Conservation (phyloP, 2,888 invertebrate species). For the Eurois occulta region DNA sequence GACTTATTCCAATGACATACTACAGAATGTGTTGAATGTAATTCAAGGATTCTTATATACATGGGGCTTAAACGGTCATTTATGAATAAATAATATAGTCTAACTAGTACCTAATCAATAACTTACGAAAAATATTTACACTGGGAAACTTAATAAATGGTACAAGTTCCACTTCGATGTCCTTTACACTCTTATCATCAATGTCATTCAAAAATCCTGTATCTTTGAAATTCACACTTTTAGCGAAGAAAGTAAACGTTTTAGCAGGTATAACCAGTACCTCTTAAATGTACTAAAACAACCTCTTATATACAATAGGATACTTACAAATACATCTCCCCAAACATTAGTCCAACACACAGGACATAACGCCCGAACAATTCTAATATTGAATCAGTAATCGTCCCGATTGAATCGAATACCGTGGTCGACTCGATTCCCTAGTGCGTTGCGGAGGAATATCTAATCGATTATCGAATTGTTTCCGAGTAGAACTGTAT, state of each 20-base stretch:
- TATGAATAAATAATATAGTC: background rate
- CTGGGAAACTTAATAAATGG: background rate
- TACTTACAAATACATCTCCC: constrained; percentile 5
- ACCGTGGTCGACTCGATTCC: constrained; percentile 54
- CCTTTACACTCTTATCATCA: background rate
- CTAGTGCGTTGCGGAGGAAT: constrained; percentile 57
- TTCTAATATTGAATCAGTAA: constrained; percentile 65
- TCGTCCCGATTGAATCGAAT: constrained; percentile 65
- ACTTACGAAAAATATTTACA: too few species aligned
- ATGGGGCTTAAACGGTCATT: background rate
- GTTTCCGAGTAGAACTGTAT: constrained; percentile 55
- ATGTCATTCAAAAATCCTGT: background rate
- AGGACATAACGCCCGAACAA: constrained; percentile 52
- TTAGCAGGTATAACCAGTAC: background rate
- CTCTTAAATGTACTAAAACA: constrained; percentile 20
- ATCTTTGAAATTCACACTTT: background rate
- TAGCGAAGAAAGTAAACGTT: background rate
- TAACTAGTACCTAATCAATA: too few species aligned
- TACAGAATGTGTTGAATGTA: background rate
- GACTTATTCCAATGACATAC: background rate
- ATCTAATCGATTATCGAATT: constrained; percentile 67
- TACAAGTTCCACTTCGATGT: background rate
- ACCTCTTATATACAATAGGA: constrained; percentile 8
- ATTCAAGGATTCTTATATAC: background rate
- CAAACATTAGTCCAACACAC: constrained; percentile 46